Evolutionary conservation across 2,888 invertebrate species (phyloP).

Genomic region (Pollenia amentaria): DNA sequence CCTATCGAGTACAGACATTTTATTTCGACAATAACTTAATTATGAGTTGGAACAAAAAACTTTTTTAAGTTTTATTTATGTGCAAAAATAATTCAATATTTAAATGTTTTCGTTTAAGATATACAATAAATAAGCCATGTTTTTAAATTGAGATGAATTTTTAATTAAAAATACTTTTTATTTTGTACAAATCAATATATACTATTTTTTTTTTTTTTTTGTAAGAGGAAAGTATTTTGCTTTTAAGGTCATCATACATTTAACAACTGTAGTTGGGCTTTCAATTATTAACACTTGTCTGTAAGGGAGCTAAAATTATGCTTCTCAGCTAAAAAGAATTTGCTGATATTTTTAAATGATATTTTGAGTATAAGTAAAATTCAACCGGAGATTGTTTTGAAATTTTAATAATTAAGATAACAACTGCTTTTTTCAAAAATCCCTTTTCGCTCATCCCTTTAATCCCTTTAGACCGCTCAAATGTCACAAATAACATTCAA

Average conservation of each 20-base stretch:
- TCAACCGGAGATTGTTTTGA: no score
- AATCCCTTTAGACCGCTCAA: constrained; percentile 4
- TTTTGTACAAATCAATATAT: no score
- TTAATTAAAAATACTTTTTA: no score
- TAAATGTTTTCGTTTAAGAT: constrained; percentile 1
- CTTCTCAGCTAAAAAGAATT: no score
- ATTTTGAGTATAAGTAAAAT: background rate
- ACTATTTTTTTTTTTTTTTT: no score
- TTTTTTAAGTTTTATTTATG: background rate
- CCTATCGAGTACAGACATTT: background rate
- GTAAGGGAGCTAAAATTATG: no score
- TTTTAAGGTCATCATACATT: no score
- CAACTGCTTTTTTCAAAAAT: background rate
- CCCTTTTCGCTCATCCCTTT: background rate
- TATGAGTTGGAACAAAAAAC: background rate
- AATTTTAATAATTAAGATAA: background rate
- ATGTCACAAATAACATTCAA: background rate
- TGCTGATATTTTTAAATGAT: no score
- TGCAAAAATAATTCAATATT: constrained; percentile 7
- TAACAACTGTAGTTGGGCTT: no score
- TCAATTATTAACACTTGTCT: no score
- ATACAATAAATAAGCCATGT: background rate
- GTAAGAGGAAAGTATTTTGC: no score
- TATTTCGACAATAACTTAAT: constrained; percentile 9
- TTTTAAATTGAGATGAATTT: background rate